Conservation (phyloP, 2,113 vertebrate genomes). For the Aldabrachelys gigantea region DNA sequence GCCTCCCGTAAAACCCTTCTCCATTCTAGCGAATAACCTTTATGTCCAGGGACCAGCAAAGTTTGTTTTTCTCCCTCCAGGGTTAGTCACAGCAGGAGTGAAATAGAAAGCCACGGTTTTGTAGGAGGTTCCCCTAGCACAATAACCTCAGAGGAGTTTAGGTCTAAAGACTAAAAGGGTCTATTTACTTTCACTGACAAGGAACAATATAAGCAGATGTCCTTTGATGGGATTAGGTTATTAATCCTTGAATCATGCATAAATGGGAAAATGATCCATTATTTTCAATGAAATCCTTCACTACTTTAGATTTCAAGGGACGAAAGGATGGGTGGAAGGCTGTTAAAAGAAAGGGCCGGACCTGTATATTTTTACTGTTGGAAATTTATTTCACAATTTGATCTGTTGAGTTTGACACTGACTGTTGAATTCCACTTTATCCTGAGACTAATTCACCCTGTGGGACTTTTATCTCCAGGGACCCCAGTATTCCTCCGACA, state of each 20-base stretch:
- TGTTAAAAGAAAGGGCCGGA: constrained; percentile 17
- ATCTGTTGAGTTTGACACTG: neutral
- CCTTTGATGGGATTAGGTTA: constrained; percentile 79
- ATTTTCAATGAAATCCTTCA: constrained; percentile 63
- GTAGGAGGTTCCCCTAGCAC: constrained; percentile 51
- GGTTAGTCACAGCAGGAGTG: constrained; percentile 56
- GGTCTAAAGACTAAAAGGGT: constrained; percentile 69
- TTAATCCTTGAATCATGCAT: constrained; percentile 68
- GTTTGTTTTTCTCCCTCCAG: constrained; percentile 71
- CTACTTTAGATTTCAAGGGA: constrained; percentile 10
- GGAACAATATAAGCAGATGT: constrained; percentile 77
- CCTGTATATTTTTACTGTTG: neutral
- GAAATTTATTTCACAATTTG: constrained; percentile 14
- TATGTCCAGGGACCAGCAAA: constrained; percentile 44
- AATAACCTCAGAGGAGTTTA: constrained; percentile 64
- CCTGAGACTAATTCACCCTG: accelerated
- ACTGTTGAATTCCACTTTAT: neutral
- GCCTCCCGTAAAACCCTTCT: constrained; percentile 31
- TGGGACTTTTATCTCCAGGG: accelerated
- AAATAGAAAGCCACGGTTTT: constrained; percentile 40
- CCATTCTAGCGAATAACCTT: constrained; percentile 54
- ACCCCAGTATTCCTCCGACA: accelerated
- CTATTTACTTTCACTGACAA: constrained; percentile 74
- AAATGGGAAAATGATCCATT: constrained; percentile 78
- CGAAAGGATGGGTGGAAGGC: neutral